A percentile compares a stretch with the other conserved stretches of the same genome.
phyloP scores from a whole-genome alignment of 2,888 invertebrate genomes.

The Hartigia nigra region DNA sequence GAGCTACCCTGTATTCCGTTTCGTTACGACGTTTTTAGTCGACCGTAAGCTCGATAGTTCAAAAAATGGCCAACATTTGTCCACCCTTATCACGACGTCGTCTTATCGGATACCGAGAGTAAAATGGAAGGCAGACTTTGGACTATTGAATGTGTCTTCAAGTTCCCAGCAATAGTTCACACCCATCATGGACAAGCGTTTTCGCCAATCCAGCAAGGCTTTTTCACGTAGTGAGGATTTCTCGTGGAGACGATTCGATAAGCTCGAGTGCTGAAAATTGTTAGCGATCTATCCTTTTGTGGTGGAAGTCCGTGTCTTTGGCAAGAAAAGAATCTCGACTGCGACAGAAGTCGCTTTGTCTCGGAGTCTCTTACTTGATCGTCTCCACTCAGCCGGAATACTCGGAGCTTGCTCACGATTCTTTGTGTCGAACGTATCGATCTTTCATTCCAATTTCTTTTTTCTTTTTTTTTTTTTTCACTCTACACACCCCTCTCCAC shows the following conservation, averaged over 20 bases:
- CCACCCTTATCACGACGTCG: too few relatives aligned
- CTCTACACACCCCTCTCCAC: neutral
- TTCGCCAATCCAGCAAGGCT: constrained; percentile 8
- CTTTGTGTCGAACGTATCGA: neutral
- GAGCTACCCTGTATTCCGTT: neutral
- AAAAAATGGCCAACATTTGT: too few relatives aligned
- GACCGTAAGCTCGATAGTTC: too few relatives aligned
- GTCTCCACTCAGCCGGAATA: constrained; percentile 18
- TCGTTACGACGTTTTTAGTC: neutral
- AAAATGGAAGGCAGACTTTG: too few relatives aligned
- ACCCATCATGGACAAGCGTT: constrained; percentile 20
- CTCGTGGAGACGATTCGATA: too few relatives aligned
- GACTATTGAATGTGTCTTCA: too few relatives aligned
- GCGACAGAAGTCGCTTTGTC: constrained; percentile 31
- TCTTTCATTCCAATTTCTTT: neutral
- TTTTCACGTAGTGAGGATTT: too few relatives aligned
- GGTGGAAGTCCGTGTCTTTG: neutral
- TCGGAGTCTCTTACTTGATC: constrained; percentile 13
- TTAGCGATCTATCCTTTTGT: neutral
- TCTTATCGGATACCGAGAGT: too few relatives aligned
- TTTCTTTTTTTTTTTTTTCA: neutral
- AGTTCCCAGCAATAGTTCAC: neutral
- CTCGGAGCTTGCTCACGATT: neutral
- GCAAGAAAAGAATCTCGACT: constrained; percentile 2
- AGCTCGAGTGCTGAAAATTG: neutral